phyloP scores from a whole-genome alignment of 2,797 vertebrate genomes.

The Danio albolineatus region DNA sequence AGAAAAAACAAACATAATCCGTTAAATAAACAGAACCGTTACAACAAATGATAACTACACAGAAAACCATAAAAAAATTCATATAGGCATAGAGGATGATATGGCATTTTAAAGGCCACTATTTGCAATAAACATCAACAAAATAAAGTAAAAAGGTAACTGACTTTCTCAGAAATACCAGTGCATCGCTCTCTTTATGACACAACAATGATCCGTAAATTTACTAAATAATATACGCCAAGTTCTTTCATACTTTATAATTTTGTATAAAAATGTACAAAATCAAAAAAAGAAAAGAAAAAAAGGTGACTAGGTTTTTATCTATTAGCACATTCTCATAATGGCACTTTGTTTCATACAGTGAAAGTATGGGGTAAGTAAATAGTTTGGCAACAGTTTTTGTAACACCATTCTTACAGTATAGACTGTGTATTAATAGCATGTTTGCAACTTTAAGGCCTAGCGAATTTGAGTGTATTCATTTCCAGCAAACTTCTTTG shows the following conservation, averaged over 20 bases:
- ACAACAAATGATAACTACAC: slow-evolving; percentile 5
- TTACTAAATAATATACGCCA: slow-evolving; percentile 6
- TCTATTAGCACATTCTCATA: slow-evolving; percentile 20
- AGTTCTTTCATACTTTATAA: slow-evolving; percentile 14
- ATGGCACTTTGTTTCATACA: slow-evolving; percentile 34
- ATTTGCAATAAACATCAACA: slow-evolving; percentile 7
- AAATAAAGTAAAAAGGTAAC: slow-evolving; percentile 24
- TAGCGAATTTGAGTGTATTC: not conserved
- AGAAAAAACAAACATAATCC: slow-evolving; percentile 16
- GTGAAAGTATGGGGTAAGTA: not conserved
- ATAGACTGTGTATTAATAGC: slow-evolving; percentile 27
- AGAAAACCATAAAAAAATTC: slow-evolving; percentile 16
- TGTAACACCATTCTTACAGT: not conserved
- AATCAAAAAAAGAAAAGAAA: slow-evolving; percentile 19
- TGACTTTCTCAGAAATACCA: slow-evolving; percentile 36
- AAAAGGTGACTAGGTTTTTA: slow-evolving; percentile 2
- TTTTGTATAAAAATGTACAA: slow-evolving; percentile 43
- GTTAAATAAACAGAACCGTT: slow-evolving; percentile 29
- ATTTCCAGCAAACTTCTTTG: slow-evolving; percentile 25
- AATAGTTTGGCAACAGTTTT: slow-evolving; percentile 40
- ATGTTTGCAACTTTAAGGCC: slow-evolving; percentile 13
- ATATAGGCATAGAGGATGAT: slow-evolving; percentile 26
- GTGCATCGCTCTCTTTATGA: slow-evolving; percentile 37
- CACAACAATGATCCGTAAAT: slow-evolving; percentile 31
- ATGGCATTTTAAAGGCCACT: slow-evolving; percentile 23